Percentiles rank a stretch among this genome's conserved stretches.
Evolutionary conservation across 2,113 vertebrate species (phyloP).

Genomic region (Cavia porcellus): DNA sequence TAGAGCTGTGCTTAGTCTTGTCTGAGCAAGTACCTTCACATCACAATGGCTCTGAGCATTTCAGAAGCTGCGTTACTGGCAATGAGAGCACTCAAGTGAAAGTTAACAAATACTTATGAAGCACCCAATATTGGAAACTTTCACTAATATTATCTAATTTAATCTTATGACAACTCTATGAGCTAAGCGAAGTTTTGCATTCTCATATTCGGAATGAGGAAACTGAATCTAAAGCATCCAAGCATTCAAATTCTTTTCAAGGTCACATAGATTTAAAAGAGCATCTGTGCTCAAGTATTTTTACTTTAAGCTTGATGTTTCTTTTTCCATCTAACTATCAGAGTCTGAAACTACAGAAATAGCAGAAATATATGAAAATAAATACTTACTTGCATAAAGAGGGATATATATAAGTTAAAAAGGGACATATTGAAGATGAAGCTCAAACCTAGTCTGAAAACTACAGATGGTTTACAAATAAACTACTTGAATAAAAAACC

Average conservation of each 20-base stretch:
- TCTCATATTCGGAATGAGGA: conserved; percentile 15
- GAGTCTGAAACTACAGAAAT: not conserved
- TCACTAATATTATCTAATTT: conserved; percentile 11
- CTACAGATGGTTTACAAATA: not conserved
- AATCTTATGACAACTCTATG: conserved; percentile 23
- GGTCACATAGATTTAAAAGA: conserved; percentile 38
- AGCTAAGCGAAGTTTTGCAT: not conserved
- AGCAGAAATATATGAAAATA: not conserved
- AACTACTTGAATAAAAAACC: not conserved
- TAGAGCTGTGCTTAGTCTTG: not conserved
- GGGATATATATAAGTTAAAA: not conserved
- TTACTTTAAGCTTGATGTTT: not conserved
- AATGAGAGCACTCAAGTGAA: not conserved
- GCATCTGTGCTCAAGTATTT: not conserved
- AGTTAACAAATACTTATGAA: conserved; percentile 2
- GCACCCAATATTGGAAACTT: not conserved
- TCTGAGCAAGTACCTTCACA: not conserved
- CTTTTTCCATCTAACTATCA: not conserved
- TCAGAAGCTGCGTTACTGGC: not conserved
- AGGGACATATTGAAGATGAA: not conserved
- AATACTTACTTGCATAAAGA: not conserved
- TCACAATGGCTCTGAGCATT: not conserved
- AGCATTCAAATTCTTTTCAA: not conserved
- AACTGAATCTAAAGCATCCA: not conserved
- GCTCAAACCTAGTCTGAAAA: not conserved